Conservation (phyloP, 2,888 invertebrate species). For the Sericinus montela region DNA sequence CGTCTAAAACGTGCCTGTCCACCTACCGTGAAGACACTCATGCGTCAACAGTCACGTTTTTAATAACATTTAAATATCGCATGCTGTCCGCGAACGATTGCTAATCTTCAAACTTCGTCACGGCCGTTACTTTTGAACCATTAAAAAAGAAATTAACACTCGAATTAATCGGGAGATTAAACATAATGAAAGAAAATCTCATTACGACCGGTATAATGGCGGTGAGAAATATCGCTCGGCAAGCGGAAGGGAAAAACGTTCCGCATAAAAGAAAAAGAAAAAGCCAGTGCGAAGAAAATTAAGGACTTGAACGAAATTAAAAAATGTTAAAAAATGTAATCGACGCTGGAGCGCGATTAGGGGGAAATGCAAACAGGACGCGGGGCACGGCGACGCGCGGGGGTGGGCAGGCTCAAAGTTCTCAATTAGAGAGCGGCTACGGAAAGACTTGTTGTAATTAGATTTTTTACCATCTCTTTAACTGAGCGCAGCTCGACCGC, state of each 20-base stretch:
- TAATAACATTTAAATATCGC: constrained; percentile 70
- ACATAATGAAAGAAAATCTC: constrained; percentile 80
- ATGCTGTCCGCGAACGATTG: constrained; percentile 52
- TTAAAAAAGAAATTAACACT: constrained; percentile 75
- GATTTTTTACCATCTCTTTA: constrained; percentile 75
- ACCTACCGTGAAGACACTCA: constrained; percentile 18
- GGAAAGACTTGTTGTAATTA: constrained; percentile 72
- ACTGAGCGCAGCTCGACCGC: constrained; percentile 58
- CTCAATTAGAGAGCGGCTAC: constrained; percentile 74
- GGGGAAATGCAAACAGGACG: constrained; percentile 64
- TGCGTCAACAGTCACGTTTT: constrained; percentile 55
- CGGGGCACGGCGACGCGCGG: constrained; percentile 19
- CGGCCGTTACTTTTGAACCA: constrained; percentile 55
- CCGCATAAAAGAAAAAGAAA: constrained; percentile 69
- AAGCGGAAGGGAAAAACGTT: constrained; percentile 54
- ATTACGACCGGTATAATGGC: constrained; percentile 75
- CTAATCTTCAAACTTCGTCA: constrained; percentile 51
- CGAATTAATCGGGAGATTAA: constrained; percentile 80
- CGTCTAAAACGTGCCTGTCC: constrained; percentile 31
- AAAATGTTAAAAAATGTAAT: constrained; percentile 77
- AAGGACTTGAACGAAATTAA: constrained; percentile 76
- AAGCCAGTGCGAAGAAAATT: constrained; percentile 74
- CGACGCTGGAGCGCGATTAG: constrained; percentile 66
- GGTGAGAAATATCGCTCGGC: constrained; percentile 69
- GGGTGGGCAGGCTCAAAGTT: constrained; percentile 47